Evolutionary conservation across 2,797 vertebrate genomes (phyloP), one percentile per base, ranked within the genome.

Genomic region (Acrossocheilus wenchowensis): DNA sequence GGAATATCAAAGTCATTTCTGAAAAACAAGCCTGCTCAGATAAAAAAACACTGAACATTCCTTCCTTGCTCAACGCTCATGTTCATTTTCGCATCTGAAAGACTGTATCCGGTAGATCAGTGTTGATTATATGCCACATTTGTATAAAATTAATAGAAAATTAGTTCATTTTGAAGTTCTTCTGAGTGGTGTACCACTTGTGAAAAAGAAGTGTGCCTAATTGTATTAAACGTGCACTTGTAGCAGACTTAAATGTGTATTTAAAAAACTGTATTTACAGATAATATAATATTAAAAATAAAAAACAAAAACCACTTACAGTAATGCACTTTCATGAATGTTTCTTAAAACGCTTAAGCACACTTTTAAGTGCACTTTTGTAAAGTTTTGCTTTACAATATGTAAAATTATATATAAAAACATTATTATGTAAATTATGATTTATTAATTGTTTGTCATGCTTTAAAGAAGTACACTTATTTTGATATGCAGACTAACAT

Each of bases 1-100:
- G 79, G 48, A 60, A 82, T 82, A 83, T 87, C 71, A 71, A 48
- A 79, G 48, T 41, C 11, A 87, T 82, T 87, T 73, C 26, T 82
- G 81, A 64, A 84, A 87, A 69, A 57, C 45, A 81, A 82, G 57
- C 41, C 43, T 72, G 41, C 43, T 82, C 43, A 77, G 73, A 57
- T 30, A 14, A 5, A 60, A 81, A 69, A 75, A n/a, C 45, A 60
- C 4, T 81, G 54, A 80, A 39, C 15, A n/a, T 69, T 78, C 30
- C 57, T 69, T 41, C 39, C 14, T 50, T 68, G 19, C 43, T 84
- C 23, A 48, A 57, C 21, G 19, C 26, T 66, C 17, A 34, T 66
- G 26, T 60, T 66, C 26, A 21, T n/a, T 64, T 66, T 62, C 12
- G 1, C 39, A 66, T 62, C 12, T 17, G 54, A 78, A 34, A 78